Percentiles rank a stretch among this genome's conserved stretches.
These are phyloP conservation scores for Tragelaphus strepsiceros DNA, from an alignment of 2,113 vertebrate species.

Conservation along the genomic window DNA sequence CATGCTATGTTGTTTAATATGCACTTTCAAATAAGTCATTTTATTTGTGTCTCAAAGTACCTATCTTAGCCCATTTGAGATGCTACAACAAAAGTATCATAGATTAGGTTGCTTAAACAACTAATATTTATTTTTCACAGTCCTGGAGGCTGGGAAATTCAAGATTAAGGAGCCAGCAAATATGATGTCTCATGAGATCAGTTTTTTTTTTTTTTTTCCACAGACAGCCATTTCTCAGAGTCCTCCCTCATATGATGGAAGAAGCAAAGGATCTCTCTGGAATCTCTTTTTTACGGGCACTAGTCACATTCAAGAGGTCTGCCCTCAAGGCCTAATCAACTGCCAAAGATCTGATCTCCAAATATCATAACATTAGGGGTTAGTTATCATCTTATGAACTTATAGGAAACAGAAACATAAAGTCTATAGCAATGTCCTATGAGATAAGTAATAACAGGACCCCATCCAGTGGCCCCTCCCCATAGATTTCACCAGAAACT, in stretches of 20 bases:
- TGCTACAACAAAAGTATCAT: neutral
- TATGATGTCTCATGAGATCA: neutral
- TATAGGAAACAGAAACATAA: neutral
- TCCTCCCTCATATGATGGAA: neutral
- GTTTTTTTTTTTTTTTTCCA: neutral
- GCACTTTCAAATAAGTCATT: neutral
- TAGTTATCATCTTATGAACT: neutral
- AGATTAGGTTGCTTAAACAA: neutral
- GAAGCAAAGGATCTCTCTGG: neutral
- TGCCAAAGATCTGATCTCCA: neutral
- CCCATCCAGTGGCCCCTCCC: neutral
- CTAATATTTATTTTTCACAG: neutral
- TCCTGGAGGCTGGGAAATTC: neutral
- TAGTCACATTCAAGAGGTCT: neutral
- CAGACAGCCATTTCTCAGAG: neutral
- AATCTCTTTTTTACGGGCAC: neutral
- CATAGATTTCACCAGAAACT: neutral
- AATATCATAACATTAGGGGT: neutral
- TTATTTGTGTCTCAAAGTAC: neutral
- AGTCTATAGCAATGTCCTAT: neutral
- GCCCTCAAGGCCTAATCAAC: neutral
- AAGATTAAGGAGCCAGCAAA: neutral
- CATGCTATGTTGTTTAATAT: constrained; percentile 5
- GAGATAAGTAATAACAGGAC: neutral
- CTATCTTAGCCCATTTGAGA: neutral